Evolutionary conservation across 2,797 vertebrate genomes (phyloP).

Genomic region (Acanthiza pusilla): DNA sequence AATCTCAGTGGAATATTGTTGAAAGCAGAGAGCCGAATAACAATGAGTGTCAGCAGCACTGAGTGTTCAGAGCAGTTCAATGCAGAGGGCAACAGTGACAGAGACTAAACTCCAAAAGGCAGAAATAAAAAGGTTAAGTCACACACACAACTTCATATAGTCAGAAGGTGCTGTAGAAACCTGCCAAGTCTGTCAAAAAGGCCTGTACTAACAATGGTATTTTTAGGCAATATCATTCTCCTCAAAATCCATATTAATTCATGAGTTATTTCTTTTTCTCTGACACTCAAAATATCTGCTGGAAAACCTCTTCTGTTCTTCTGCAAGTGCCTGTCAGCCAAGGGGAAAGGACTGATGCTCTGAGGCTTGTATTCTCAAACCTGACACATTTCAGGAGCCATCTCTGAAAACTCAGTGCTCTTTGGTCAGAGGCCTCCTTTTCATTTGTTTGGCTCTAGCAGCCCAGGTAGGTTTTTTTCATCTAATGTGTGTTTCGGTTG

Average conservation of each 20-base stretch:
- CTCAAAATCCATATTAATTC: conserved; percentile 47
- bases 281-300: conserved; percentile 15
- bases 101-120: conserved; percentile 38
- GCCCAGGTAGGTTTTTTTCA: background rate
- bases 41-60: background rate
- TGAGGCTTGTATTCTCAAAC: conserved; percentile 5
- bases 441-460: background rate
- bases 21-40: conserved; percentile 30
- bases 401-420: background rate
- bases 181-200: conserved; percentile 46
- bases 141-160: background rate
- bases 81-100: conserved; percentile 40
- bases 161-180: conserved; percentile 25
- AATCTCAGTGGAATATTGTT: background rate
- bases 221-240: conserved; percentile 32
- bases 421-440: background rate
- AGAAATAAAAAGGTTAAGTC: conserved; percentile 47
- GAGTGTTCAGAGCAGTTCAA: background rate
- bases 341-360: background rate
- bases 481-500: background rate
- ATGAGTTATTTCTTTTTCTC: background rate
- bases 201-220: conserved; percentile 34
- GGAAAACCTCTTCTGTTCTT: conserved; percentile 4
- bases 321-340: conserved; percentile 11
- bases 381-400: background rate